Conservation (phyloP, 2,797 vertebrate genomes). For the Lepilemur septentrionalis region DNA sequence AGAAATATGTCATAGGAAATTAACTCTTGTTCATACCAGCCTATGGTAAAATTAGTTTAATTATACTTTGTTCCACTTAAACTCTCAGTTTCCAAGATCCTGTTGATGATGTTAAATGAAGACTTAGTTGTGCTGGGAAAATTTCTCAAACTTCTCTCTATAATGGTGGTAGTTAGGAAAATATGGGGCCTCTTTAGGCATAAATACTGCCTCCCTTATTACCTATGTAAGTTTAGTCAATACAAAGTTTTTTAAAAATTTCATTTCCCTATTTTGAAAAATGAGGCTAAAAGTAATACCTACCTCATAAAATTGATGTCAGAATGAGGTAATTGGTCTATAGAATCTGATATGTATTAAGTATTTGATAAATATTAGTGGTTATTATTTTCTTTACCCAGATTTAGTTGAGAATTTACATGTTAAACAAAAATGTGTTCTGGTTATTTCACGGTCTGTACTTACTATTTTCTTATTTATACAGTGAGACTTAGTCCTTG, state of each 20-base stretch:
- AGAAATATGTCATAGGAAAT: background rate
- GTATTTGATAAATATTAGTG: background rate
- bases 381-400: background rate
- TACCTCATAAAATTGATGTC: background rate
- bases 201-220: background rate
- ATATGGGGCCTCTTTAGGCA: background rate
- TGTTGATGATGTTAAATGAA: background rate
- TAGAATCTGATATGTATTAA: background rate
- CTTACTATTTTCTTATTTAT: slow-evolving; percentile 60
- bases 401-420: background rate
- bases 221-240: background rate
- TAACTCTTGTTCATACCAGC: background rate
- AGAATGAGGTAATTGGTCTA: background rate
- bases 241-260: background rate
- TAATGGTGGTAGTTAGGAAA: background rate
- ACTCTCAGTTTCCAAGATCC: background rate
- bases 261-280: background rate
- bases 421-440: background rate
- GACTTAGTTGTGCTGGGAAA: background rate
- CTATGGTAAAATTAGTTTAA: background rate
- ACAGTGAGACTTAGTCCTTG: background rate
- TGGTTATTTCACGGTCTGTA: background rate
- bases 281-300: background rate
- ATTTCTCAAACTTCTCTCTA: background rate
- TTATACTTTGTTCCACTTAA: background rate